Evolutionary conservation across 2,797 vertebrate species (phyloP).

Genomic region (Acropternis orthonyx): DNA sequence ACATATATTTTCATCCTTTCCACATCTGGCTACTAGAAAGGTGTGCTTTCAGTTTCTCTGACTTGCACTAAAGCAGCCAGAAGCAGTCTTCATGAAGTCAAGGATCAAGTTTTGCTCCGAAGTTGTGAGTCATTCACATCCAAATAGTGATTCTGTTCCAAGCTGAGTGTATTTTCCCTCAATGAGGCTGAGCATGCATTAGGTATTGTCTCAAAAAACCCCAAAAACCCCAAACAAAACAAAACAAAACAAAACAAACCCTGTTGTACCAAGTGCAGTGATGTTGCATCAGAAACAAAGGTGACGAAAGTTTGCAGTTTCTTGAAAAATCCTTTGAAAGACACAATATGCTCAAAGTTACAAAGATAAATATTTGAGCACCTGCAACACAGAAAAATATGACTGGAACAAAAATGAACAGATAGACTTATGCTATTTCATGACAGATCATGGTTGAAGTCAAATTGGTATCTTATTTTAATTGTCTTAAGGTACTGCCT

Average conservation of each 20-base stretch:
- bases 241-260: no score
- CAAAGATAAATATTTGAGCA: neutral
- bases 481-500: neutral
- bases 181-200: neutral
- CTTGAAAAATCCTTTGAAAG: neutral
- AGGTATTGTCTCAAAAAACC: neutral
- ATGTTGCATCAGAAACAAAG: neutral
- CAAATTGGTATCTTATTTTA: neutral
- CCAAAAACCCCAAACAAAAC: no score
- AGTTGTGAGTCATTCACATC: neutral
- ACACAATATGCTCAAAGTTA: neutral
- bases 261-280: neutral
- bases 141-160: neutral
- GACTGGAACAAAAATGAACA: neutral
- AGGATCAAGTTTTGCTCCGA: neutral
- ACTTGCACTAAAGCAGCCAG: neutral
- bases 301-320: neutral
- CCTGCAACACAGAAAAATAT: neutral
- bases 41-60: neutral
- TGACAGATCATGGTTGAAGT: neutral
- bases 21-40: neutral
- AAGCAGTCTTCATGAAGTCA: neutral
- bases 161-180: neutral
- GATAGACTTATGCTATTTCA: neutral
- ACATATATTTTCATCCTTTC: constrained; percentile 13